Evolutionary conservation across 2,797 vertebrate genomes (phyloP).

Genomic region (Pristis pectinata): DNA sequence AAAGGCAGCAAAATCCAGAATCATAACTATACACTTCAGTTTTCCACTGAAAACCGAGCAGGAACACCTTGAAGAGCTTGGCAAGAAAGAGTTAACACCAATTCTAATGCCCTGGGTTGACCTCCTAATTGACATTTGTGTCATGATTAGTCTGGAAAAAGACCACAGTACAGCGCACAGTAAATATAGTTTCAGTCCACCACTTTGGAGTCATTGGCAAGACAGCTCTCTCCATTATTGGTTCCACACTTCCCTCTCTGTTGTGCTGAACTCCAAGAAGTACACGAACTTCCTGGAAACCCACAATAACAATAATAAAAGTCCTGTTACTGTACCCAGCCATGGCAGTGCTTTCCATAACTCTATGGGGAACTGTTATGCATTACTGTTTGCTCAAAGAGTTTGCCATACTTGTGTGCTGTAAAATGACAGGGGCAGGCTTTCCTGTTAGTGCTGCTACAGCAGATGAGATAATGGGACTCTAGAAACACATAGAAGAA

Average conservation of each 20-base stretch:
- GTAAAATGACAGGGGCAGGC: background rate
- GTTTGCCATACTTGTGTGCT: background rate
- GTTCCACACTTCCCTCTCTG: background rate
- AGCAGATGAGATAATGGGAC: background rate
- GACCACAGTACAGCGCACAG: background rate
- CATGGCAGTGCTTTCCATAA: background rate
- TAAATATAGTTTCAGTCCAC: background rate
- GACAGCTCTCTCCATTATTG: background rate
- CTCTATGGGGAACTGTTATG: background rate
- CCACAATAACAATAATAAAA: background rate
- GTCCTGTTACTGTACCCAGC: background rate
- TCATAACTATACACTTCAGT: no score
- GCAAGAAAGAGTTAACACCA: background rate
- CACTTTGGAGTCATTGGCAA: background rate
- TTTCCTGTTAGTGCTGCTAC: background rate
- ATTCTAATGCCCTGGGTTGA: background rate
- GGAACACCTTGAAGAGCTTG: background rate
- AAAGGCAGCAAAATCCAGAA: no score
- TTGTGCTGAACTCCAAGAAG: background rate
- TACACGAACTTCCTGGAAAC: background rate
- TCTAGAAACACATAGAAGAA: background rate
- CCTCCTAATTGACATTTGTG: background rate
- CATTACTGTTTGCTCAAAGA: background rate
- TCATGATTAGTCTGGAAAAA: background rate
- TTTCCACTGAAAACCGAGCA: background rate